Conservation (phyloP, 2,888 invertebrate species). For the Lepidonotus clava region DNA sequence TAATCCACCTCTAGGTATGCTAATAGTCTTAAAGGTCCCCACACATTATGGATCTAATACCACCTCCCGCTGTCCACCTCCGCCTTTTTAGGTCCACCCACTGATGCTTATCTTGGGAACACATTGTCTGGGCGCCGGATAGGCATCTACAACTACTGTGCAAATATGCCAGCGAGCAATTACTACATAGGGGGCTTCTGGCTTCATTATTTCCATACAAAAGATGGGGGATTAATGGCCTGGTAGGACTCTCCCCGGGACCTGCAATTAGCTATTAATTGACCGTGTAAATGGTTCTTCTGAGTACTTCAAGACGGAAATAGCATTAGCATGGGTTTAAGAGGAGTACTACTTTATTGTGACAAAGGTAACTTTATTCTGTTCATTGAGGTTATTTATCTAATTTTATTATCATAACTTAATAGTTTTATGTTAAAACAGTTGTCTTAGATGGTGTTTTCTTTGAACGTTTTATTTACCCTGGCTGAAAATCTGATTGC, state of each 20-base stretch:
- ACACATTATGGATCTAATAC: background rate
- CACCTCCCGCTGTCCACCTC: background rate
- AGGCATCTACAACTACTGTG: background rate
- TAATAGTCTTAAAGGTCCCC: background rate
- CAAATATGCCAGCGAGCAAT: background rate
- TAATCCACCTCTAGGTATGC: background rate
- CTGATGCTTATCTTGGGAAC: background rate
- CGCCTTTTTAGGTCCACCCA: background rate
- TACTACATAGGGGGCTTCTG: background rate
- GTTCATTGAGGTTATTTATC: too few species aligned
- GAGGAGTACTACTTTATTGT: too few species aligned
- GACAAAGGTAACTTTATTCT: too few species aligned
- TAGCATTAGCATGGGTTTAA: too few species aligned
- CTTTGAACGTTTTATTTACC: too few species aligned
- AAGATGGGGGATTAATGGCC: background rate
- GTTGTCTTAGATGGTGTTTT: too few species aligned
- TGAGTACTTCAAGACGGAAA: too few species aligned
- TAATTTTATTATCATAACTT: too few species aligned
- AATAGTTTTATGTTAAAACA: too few species aligned
- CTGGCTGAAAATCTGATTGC: too few species aligned
- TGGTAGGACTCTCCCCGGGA: background rate
- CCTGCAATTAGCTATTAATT: conserved; percentile 2
- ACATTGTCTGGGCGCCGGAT: conserved; percentile 1
- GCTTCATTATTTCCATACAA: background rate
- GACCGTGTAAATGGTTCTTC: background rate